Conservation (phyloP, 2,888 invertebrate genomes). For the Amiota communis region DNA sequence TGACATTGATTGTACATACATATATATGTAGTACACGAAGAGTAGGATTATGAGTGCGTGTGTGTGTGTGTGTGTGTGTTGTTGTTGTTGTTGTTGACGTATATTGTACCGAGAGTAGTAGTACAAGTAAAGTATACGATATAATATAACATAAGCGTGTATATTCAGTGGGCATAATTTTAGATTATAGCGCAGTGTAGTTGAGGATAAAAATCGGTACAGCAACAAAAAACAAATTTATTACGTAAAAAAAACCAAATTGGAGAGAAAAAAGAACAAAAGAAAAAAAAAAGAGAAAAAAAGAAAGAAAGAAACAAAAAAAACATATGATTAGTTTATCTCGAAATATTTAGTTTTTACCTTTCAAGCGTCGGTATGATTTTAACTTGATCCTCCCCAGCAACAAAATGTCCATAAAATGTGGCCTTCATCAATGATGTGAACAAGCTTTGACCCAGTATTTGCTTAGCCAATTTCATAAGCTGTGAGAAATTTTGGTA, state of each 20-base stretch:
- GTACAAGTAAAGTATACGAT: too few relatives aligned
- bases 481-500: constrained; percentile 76
- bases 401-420: constrained; percentile 99
- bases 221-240: constrained; percentile 27
- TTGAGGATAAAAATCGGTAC: constrained; percentile 26
- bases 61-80: constrained; percentile 9
- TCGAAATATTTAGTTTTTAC: constrained; percentile 69
- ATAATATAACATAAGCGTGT: constrained; percentile 18
- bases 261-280: constrained; percentile 25
- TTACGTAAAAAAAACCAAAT: constrained; percentile 38
- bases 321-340: constrained; percentile 62
- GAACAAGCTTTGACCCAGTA: constrained; percentile 89
- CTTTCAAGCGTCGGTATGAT: constrained; percentile 89
- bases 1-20: too few relatives aligned
- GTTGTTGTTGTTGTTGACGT: not conserved
- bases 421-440: constrained; percentile 90
- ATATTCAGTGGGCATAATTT: constrained; percentile 34
- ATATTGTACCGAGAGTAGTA: too few relatives aligned
- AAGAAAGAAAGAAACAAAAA: constrained; percentile 54
- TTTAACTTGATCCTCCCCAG: constrained; percentile 92
- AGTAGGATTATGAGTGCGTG: not conserved
- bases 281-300: constrained; percentile 39
- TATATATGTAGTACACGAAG: too few relatives aligned
- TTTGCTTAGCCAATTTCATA: constrained; percentile 83
- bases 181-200: too few relatives aligned